A percentile compares a stretch with the other conserved stretches of the same genome.
These are phyloP conservation scores for Prionace glauca DNA, from an alignment of 2,797 vertebrate species.

Conservation along the genomic window DNA sequence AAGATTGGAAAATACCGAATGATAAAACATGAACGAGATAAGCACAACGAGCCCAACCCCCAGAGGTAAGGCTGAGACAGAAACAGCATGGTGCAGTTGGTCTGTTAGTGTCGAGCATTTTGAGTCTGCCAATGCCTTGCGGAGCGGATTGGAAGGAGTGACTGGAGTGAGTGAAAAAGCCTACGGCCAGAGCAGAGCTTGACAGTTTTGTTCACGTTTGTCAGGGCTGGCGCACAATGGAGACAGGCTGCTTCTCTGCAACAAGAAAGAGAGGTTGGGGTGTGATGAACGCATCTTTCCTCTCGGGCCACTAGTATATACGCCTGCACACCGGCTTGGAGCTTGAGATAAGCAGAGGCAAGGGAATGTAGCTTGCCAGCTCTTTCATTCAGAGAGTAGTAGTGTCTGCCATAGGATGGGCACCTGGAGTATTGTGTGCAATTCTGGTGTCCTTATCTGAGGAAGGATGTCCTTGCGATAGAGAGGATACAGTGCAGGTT, in stretches of 20 bases:
- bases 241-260: not conserved
- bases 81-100: not conserved
- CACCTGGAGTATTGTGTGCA: too few relatives aligned
- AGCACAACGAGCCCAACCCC: slow-evolving; percentile 98
- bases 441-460: too few relatives aligned
- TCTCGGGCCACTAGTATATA: not conserved
- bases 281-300: not conserved
- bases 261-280: not conserved
- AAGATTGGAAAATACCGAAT: slow-evolving; percentile 96
- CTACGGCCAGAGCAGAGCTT: not conserved
- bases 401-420: not conserved
- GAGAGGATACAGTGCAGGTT: too few relatives aligned
- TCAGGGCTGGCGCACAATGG: not conserved
- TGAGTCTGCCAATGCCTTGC: not conserved
- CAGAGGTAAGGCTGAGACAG: slow-evolving; percentile 74
- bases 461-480: too few relatives aligned
- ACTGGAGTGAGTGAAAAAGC: not conserved
- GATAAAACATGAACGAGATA: slow-evolving; percentile 98
- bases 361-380: not conserved
- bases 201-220: not conserved
- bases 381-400: not conserved
- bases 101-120: not conserved
- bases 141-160: not conserved
- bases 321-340: not conserved
- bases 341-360: not conserved